Evolutionary conservation across 2,888 invertebrate species (phyloP), one percentile per base, ranked within the genome.

Genomic region (Pyrrhosoma nymphula): DNA sequence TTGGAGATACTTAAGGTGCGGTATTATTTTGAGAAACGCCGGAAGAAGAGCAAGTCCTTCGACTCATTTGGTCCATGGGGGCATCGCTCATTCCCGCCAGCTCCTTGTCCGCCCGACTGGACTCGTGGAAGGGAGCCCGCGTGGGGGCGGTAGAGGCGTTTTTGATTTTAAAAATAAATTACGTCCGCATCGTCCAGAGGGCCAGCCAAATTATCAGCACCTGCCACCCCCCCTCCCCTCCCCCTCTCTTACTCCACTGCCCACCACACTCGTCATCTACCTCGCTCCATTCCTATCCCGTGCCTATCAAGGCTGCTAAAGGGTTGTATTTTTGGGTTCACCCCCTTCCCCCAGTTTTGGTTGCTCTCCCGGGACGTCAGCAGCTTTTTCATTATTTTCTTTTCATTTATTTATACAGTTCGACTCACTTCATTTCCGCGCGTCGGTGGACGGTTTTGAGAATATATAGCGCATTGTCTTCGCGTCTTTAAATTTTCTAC

Each of bases 261-360:
- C 69, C 47, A 8, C 2, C 47, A 47, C 47, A 47, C 8, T 47
- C 47, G 47, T 47, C 69, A 26, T 1, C n/a, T 26, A 20, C 69
- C 26, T 60, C 60, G 18, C 69, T n/a, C n/a, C 69, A 69, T n/a
- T 23, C 69, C 23, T 3, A 26, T 26, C 26, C 69, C 69, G 69
- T 69, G 23, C 69, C 69, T 69, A 69, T 69, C 69, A 69, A 69
- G 69, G 82, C 82, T 82, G 35, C 35, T 6, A 82, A 35, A 82
- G 69, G 69, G 30, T 82, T 82, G 82, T 82, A 82, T 82, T 82
- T 82, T 82, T 82, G 82, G 75, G 82, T 82, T 35, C 82, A 8
- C 35, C 30, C 0, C 16, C 60, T 10, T 60, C 60, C 20, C 20
- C 60, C 47, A 47, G 2, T 4, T 47, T 8, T 82, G 16, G 30